A percentile compares a stretch with the other conserved stretches of the same genome.
phyloP scores from a whole-genome alignment of 1,140 invertebrate genomes.

The Drosophila subpulchrella region DNA sequence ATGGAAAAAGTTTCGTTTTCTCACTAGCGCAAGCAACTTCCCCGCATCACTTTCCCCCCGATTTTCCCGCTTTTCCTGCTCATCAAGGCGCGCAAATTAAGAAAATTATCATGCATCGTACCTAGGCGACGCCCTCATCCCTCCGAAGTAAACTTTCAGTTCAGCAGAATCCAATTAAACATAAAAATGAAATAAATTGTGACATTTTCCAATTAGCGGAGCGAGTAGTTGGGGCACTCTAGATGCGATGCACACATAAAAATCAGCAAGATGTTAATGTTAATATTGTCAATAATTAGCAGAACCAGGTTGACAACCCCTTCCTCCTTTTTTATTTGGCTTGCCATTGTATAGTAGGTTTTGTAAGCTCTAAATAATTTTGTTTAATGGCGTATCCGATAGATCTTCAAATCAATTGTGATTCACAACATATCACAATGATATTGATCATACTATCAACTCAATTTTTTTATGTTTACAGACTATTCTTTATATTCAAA shows the following conservation, averaged over 20 bases:
- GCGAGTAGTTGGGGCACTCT: conserved; percentile 50
- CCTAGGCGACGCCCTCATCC: conserved; percentile 35
- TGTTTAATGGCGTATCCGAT: too few species aligned
- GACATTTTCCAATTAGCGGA: conserved; percentile 80
- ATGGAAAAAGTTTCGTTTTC: conserved; percentile 76
- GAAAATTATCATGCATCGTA: conserved; percentile 81
- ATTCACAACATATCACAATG: too few species aligned
- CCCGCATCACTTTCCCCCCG: background rate
- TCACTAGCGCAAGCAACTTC: conserved; percentile 11
- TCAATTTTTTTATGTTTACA: too few species aligned
- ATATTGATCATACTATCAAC: too few species aligned
- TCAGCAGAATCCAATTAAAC: conserved; percentile 76
- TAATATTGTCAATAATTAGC: too few species aligned
- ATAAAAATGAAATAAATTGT: conserved; percentile 83
- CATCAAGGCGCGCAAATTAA: conserved; percentile 77
- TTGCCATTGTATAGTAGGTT: too few species aligned
- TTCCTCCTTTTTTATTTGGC: too few species aligned
- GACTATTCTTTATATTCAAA: too few species aligned
- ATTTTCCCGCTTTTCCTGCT: conserved; percentile 39
- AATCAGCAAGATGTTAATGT: background rate
- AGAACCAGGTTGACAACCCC: too few species aligned
- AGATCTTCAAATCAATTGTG: too few species aligned
- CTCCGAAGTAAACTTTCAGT: conserved; percentile 34
- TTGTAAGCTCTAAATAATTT: too few species aligned
- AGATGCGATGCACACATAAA: background rate